phyloP scores from a whole-genome alignment of 1,140 invertebrate genomes.

The Carposina sasakii region DNA sequence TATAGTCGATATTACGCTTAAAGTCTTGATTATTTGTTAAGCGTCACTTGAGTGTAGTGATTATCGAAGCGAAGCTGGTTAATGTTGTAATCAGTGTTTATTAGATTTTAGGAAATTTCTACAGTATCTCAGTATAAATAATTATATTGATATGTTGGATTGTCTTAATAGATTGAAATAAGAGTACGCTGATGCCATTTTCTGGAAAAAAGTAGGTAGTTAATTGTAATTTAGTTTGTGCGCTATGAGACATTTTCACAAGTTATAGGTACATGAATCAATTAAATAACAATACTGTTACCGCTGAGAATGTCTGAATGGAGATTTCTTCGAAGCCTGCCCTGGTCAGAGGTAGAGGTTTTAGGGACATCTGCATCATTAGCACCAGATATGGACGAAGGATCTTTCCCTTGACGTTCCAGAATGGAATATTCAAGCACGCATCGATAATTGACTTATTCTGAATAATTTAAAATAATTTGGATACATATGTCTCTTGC shows the following conservation, averaged over 20 bases:
- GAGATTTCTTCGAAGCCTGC: slow-evolving; percentile 48
- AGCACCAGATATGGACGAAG: slow-evolving; percentile 45
- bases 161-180: slow-evolving; percentile 52
- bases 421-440: slow-evolving; percentile 45
- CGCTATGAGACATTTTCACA: no score
- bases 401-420: slow-evolving; percentile 37
- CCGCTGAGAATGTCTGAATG: slow-evolving; percentile 49
- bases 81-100: no score
- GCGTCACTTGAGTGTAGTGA: slow-evolving; percentile 18
- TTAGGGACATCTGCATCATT: slow-evolving; percentile 44
- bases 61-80: no score
- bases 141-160: no score
- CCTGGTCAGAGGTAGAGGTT: slow-evolving; percentile 36
- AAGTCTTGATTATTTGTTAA: slow-evolving; percentile 32
- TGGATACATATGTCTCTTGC: no score
- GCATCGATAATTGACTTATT: slow-evolving; percentile 39
- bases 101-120: no score
- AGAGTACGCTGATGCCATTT: slow-evolving; percentile 49
- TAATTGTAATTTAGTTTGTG: no score
- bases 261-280: slow-evolving; percentile 5
- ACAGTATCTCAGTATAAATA: no score
- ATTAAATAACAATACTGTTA: slow-evolving; percentile 21
- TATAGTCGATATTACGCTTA: slow-evolving; percentile 48
- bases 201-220: slow-evolving; percentile 44
- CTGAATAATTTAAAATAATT: no score